Evolutionary conservation across 2,888 invertebrate species (phyloP), one percentile per base, ranked within the genome.

Genomic region (Pardosa pseudoannulata): DNA sequence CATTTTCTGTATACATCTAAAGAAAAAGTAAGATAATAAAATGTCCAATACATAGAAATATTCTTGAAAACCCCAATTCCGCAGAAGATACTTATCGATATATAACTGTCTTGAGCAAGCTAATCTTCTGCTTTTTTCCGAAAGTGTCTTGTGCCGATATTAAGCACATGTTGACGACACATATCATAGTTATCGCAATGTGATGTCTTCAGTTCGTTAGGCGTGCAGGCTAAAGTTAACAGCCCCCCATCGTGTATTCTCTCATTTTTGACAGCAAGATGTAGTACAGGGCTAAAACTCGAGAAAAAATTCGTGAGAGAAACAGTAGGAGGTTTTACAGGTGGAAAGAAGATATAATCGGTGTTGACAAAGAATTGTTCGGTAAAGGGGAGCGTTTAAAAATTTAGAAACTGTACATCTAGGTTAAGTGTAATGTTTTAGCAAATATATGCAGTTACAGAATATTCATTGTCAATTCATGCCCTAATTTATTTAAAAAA

Each of bases 161-260:
- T 19, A 56, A 23, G 56, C 23, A 23, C 23, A 19, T 23, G 56
- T 23, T 23, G 19, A 6, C 19, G 32, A 19, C 50, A 72, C 82
- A 76, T 71, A 71, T 70, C 71, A 75, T 31, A 75, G 70, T 70
- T 65, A 83, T 83, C 75, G 31, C 28, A 29, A 29, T 31, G 41
- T 29, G 50, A 23, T 76, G 75, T 83, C 82, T 65, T 72, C 76
- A 71, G 71, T 83, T 83, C 82, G 82, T 76, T 83, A 72, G 75
- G 71, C 82, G 31, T 16, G 67, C 31, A 29, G 71, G 46, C 71
- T 46, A 76, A 71, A 62, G 76, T 13, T 23, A 27, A 27, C 36
- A 36, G 29, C 29, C 46, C 82, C 28, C 64, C 28, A 56, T 56
- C 13, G 68, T 36, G 19, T 23, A 11, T 19, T 28, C 27, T 62